Evolutionary conservation across 92 coral and sea anemone genomes (phyloP), one percentile per base, ranked within the genome.

Genomic region (Blastomussa wellsi): DNA sequence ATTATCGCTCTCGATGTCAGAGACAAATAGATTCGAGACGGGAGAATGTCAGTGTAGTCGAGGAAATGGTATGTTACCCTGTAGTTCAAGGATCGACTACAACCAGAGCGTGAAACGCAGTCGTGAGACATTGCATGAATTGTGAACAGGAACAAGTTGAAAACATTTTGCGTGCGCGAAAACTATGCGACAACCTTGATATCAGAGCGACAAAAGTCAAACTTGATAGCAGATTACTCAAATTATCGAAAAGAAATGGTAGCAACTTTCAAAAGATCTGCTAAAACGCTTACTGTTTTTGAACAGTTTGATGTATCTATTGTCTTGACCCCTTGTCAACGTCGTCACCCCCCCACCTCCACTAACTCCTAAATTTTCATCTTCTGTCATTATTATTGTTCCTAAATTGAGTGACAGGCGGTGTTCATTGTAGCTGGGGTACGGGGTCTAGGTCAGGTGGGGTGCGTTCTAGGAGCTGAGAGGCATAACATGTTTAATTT

Each of bases 41-140:
- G 7, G 32, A 79, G 57, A 64, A 5, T 38, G 35, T 79, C 31
- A 26, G 74, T 64, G 29, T 26, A n/a, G 41, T 15, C 16, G 31
- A 28, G 41, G 47, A 81, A 68, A 81, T 33, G 75, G 26, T 3
- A 81, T 5, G 77, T 81, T 36, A 53, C 55, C 26, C 28, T 24
- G 17, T 8, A 19, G 35, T 44, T 47, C 39, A 35, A 7, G 35
- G 28, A n/a, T n/a, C n/a, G n/a, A 69, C 47, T n/a, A 2, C 32
- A 28, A 48, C 69, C 6, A 52, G 33, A 24, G 20, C 38, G 15
- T 20, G 66, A 17, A 8, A 12, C 24, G 5, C 3, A 1, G 66
- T 13, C 66, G 77, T 81, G 76, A 67, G 67, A 37, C 16, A 51
- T 33, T 5, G 85, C 77, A 69, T 66, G 49, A 35, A 22, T 2